Conservation (phyloP, 2,888 invertebrate species). For the Podabrus alpinus region DNA sequence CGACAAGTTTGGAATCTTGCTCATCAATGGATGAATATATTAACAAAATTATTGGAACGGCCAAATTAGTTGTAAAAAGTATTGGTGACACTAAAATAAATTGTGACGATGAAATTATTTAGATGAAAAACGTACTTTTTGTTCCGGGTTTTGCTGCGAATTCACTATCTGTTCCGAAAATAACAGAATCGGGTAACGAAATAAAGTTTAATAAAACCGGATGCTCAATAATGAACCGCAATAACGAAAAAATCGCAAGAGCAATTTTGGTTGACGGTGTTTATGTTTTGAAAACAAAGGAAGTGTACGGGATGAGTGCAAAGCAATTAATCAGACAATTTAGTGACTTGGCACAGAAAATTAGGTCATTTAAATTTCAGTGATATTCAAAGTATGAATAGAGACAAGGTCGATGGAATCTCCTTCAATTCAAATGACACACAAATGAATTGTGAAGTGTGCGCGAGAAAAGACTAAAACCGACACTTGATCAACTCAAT, state of each 20-base stretch:
- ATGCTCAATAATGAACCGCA: not conserved
- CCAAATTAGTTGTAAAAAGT: too few species aligned
- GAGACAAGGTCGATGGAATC: not conserved
- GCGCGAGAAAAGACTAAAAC: too few species aligned
- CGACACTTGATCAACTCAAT: too few species aligned
- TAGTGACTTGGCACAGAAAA: not conserved
- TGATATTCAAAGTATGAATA: not conserved
- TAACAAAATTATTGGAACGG: too few species aligned
- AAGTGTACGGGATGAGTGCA: not conserved
- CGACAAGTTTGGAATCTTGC: too few species aligned
- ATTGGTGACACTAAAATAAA: too few species aligned
- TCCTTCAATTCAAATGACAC: not conserved
- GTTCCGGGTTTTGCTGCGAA: not conserved
- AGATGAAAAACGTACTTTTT: not conserved
- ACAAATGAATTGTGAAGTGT: too few species aligned
- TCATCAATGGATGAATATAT: too few species aligned
- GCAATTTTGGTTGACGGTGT: not conserved
- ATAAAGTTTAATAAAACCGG: not conserved
- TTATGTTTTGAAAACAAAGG: not conserved
- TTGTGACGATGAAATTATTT: too few species aligned
- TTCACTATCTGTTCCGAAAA: not conserved
- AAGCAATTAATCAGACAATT: not conserved
- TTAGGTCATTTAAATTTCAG: not conserved
- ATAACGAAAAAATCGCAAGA: not conserved
- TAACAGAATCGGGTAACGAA: not conserved